Percentiles rank a stretch among this genome's conserved stretches.
Conservation (phyloP, 2,113 vertebrate species). For the Oreochromis tanganicae region DNA sequence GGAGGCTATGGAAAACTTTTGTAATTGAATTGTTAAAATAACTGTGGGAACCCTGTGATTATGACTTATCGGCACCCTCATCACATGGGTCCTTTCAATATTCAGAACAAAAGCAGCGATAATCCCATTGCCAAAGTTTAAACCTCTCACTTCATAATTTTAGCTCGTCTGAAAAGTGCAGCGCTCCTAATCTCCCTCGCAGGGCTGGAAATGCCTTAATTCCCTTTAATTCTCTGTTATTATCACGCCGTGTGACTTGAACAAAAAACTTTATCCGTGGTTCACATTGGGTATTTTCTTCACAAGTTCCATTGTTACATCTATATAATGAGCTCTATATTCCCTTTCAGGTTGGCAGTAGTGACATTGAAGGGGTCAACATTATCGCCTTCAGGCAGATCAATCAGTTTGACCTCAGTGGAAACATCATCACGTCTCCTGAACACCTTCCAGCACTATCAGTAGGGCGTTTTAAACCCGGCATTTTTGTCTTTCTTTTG, state of each 20-base stretch:
- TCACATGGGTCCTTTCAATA: constrained; percentile 31
- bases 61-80: constrained; percentile 38
- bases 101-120: constrained; percentile 47
- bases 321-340: constrained; percentile 8
- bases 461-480: constrained; percentile 62
- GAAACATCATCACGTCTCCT: constrained; percentile 88
- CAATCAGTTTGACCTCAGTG: constrained; percentile 95
- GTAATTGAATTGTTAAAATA: constrained; percentile 36
- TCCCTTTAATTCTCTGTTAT: constrained; percentile 48
- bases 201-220: constrained; percentile 42
- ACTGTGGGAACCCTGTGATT: constrained; percentile 52
- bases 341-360: constrained; percentile 80
- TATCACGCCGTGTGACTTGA: constrained; percentile 37
- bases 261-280: neutral
- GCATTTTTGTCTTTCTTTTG: neutral
- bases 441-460: constrained; percentile 90
- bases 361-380: constrained; percentile 88
- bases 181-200: constrained; percentile 33
- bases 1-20: neutral
- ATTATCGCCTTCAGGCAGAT: constrained; percentile 97
- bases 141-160: constrained; percentile 48
- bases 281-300: neutral
- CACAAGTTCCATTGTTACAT: neutral
- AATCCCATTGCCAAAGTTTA: constrained; percentile 34
- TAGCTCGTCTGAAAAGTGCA: constrained; percentile 29